Evolutionary conservation across 2,797 vertebrate species (phyloP).

Genomic region (Rhadinocentrus ornatus): DNA sequence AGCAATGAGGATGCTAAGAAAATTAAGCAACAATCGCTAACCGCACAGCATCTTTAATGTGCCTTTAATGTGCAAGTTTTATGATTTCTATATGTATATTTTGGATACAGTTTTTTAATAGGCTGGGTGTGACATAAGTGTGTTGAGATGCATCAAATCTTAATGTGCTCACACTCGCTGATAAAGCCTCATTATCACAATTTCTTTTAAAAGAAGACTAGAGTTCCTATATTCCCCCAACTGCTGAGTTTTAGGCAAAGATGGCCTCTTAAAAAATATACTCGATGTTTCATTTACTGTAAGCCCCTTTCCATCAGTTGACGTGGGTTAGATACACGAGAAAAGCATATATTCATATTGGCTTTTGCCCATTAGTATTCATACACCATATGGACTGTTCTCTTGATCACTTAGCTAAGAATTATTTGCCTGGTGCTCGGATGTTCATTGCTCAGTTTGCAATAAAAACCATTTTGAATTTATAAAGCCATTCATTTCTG

Average conservation of each 20-base stretch:
- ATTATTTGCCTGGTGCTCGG: conserved; percentile 28
- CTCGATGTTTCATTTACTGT: conserved; percentile 51
- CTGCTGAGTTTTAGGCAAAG: conserved; percentile 76
- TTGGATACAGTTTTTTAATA: conserved; percentile 30
- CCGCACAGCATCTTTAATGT: neutral
- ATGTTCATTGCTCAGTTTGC: conserved; percentile 50
- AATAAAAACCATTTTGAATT: conserved; percentile 47
- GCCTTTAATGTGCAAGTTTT: conserved; percentile 11
- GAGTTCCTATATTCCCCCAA: conserved; percentile 70
- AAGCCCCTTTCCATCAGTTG: conserved; percentile 51
- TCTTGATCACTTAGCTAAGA: conserved; percentile 54
- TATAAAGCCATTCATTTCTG: conserved; percentile 57
- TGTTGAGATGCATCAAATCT: conserved; percentile 75
- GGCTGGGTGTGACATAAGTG: conserved; percentile 6
- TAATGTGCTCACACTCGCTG: conserved; percentile 67
- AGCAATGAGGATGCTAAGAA: conserved; percentile 9
- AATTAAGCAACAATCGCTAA: conserved; percentile 22
- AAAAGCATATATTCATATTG: conserved; percentile 33
- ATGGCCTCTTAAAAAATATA: conserved; percentile 70
- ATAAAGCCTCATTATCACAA: conserved; percentile 80
- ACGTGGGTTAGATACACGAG: conserved; percentile 18
- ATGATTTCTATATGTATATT: conserved; percentile 23
- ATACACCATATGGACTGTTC: conserved; percentile 36
- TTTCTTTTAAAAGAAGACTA: conserved; percentile 73
- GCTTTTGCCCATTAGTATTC: conserved; percentile 55